Conservation (phyloP, 1,140 invertebrate genomes). For the Rhyacophila brunnea region DNA sequence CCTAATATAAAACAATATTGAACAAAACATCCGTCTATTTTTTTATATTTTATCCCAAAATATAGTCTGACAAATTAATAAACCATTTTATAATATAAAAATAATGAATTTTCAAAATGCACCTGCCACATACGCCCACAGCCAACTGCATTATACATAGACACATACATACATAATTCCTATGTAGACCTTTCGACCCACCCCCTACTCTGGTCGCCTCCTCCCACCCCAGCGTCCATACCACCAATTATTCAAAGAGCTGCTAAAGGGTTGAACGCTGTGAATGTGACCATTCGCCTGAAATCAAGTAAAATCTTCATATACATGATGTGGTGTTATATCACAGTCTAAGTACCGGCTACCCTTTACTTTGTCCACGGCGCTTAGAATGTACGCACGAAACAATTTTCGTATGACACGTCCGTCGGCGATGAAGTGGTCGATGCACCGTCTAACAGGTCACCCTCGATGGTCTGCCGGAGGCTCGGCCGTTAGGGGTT, state of each 20-base stretch:
- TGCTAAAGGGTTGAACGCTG: conserved; percentile 31
- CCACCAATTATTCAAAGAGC: conserved; percentile 36
- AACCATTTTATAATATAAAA: too few species aligned
- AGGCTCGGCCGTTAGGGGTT: conserved; percentile 25
- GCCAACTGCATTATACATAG: conserved; percentile 10
- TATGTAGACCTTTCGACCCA: conserved; percentile 22
- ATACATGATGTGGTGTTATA: background rate
- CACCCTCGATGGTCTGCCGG: conserved; percentile 13
- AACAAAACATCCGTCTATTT: too few species aligned
- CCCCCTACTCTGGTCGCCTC: conserved; percentile 12
- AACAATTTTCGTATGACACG: conserved; percentile 8
- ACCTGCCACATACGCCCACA: background rate
- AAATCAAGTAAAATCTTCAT: background rate
- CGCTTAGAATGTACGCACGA: conserved; percentile 12
- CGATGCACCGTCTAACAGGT: conserved; percentile 15
- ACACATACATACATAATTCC: background rate
- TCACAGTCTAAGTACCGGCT: conserved; percentile 20
- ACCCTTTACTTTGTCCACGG: background rate
- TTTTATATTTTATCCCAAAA: too few species aligned
- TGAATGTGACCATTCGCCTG: conserved; percentile 10
- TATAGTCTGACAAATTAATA: too few species aligned
- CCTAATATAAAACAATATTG: too few species aligned
- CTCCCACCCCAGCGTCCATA: conserved; percentile 19
- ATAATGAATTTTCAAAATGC: too few species aligned
- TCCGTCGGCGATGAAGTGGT: conserved; percentile 9